Evolutionary conservation across 2,113 vertebrate species (phyloP).

Genomic region (Thalassarche chlororhynchos): DNA sequence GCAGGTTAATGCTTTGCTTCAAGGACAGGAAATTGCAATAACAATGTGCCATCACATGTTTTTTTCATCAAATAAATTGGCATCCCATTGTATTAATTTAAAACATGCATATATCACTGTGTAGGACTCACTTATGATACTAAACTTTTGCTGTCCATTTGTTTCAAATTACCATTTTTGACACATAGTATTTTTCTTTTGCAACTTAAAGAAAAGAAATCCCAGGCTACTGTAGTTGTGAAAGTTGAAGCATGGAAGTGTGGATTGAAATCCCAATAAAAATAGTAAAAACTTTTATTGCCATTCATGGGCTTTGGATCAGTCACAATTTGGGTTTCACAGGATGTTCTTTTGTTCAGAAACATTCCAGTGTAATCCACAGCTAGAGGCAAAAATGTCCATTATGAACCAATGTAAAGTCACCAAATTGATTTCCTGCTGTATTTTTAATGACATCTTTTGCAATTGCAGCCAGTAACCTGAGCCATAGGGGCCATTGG

Average conservation of each 20-base stretch:
- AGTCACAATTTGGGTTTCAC: neutral
- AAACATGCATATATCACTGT: neutral
- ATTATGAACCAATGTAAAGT: neutral
- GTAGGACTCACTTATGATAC: neutral
- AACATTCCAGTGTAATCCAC: neutral
- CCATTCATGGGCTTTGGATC: neutral
- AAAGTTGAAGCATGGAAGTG: neutral
- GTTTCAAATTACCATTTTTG: neutral
- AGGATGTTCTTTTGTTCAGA: neutral
- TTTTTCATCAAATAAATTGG: neutral
- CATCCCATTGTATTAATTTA: neutral
- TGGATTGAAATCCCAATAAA: neutral
- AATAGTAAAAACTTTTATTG: neutral
- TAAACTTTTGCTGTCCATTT: neutral
- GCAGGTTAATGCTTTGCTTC: neutral
- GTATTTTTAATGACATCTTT: slow-evolving; percentile 39
- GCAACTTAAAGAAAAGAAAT: neutral
- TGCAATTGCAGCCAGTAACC: neutral
- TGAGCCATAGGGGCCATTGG: neutral
- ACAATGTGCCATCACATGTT: neutral
- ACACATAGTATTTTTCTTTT: neutral
- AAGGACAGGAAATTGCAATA: neutral
- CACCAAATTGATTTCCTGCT: slow-evolving; percentile 21
- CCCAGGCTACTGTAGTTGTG: neutral
- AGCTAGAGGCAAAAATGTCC: neutral